Evolutionary conservation across 1,140 invertebrate genomes (phyloP).

Genomic region (Polypedilum pembai): DNA sequence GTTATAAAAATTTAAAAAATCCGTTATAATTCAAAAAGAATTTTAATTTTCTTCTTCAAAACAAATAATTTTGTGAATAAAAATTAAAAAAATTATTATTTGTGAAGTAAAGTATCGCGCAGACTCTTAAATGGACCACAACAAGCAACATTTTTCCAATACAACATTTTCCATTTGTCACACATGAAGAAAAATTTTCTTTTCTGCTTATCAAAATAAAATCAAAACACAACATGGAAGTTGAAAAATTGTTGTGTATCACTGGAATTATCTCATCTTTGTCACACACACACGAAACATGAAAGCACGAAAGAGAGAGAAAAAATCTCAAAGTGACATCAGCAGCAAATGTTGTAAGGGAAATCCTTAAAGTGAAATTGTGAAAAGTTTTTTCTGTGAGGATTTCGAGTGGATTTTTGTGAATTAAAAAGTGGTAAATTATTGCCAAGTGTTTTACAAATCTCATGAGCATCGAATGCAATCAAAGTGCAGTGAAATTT

Average conservation of each 20-base stretch:
- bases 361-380: constrained; percentile 25
- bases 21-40: too few relatives aligned
- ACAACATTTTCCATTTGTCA: background rate
- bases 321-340: constrained; percentile 4
- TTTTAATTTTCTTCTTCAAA: too few relatives aligned
- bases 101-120: background rate
- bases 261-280: background rate
- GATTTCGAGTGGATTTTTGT: constrained; percentile 20
- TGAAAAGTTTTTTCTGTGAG: constrained; percentile 9
- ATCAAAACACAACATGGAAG: background rate
- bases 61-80: too few relatives aligned
- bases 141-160: background rate
- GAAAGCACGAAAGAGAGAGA: background rate
- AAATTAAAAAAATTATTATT: too few relatives aligned
- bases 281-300: background rate
- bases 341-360: constrained; percentile 27
- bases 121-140: background rate
- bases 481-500: constrained; percentile 10
- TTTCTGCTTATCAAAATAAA: background rate
- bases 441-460: background rate
- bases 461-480: background rate
- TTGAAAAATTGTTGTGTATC: background rate
- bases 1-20: too few relatives aligned
- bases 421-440: constrained; percentile 22
- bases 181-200: background rate